Base-by-base conservation (phyloP, 1,140 invertebrate species). In the Bursaphelenchus mucronatus region DNA sequence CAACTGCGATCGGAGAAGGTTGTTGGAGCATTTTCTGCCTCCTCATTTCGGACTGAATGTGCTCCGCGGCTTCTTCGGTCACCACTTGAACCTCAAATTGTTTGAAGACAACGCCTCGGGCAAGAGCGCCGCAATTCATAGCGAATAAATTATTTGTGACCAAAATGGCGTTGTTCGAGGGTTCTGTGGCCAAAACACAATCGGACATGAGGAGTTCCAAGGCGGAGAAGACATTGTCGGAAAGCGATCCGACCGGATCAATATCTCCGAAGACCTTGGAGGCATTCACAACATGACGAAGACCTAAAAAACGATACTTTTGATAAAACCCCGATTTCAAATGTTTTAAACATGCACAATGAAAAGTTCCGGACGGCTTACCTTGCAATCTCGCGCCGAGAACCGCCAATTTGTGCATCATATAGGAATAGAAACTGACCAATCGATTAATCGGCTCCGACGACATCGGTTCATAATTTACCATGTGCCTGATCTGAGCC, bases 41-140 rank as follows among this genome's bases (percentile, higher is more conserved):
- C n/a, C 71, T 56, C 76, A 80, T 81, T 66, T 80, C 78, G 8
- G 71, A 65, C 67, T 79, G 30, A 62, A 79, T 80, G n/a, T 81
- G 79, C 57, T 76, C 76, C 8, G 78, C 78, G 7, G 72, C 67
- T 57, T 80, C 78, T 67, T 80, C 78, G 15, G 73, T 76, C 30
- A 80, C 75, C 17, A 80, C 69, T 64, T 74, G 73, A 19, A 74
- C 50, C 1, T 76, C 73, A 59, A 74, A 74, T 50, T 76, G 47
- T 40, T 54, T 44, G 39, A 68, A 65, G 7, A 73, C 71, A 49
- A 73, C 71, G 15, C 71, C 71, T 0, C 71, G 45, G 13, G 71
- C 71, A 53, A 74, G 55, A 30, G 76, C 76, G 19, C 73, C 76
- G 51, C 74, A 76, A 61, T 78, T 74, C 17, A 76, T 66, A 8